These are phyloP conservation scores for Apis florea DNA, from an alignment of 1,140 invertebrate genomes.

Conservation along the genomic window DNA sequence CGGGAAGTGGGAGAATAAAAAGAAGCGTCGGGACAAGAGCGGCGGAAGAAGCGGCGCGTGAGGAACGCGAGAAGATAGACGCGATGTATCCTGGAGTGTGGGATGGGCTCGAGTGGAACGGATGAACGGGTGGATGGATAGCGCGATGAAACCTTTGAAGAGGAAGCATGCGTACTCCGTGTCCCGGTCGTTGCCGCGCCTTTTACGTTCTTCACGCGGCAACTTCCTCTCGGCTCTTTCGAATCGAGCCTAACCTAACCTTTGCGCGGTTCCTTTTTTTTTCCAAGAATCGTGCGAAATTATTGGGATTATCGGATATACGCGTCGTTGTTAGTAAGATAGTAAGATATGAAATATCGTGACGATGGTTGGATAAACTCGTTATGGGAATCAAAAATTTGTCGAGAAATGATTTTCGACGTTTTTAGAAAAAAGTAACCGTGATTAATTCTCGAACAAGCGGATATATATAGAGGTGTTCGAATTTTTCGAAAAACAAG, in stretches of 20 bases:
- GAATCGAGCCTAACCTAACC: constrained; percentile 30
- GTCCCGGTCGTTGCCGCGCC: constrained; percentile 52
- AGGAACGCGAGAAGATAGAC: constrained; percentile 50
- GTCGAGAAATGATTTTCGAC: no score
- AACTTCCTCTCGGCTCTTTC: constrained; percentile 64
- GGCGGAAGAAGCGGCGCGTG: constrained; percentile 34
- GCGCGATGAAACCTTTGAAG: constrained; percentile 61
- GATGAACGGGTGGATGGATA: constrained; percentile 62
- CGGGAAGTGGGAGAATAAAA: constrained; percentile 35
- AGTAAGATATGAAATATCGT: no score
- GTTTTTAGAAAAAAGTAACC: no score
- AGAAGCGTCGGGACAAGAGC: constrained; percentile 34
- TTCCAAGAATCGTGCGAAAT: no score
- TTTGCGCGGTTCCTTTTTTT: no score
- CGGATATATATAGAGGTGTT: no score
- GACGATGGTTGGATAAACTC: no score
- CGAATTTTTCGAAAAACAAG: no score
- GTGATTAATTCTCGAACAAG: no score
- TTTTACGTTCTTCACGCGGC: constrained; percentile 68
- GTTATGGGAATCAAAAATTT: no score
- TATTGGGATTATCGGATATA: no score
- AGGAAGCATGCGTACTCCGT: constrained; percentile 64
- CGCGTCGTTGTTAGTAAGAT: no score
- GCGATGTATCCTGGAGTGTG: constrained; percentile 49
- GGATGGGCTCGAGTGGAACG: constrained; percentile 44